A percentile compares a stretch with the other conserved stretches of the same genome.
Conservation (phyloP, 2,113 vertebrate genomes). For the Dipodomys stephensi region DNA sequence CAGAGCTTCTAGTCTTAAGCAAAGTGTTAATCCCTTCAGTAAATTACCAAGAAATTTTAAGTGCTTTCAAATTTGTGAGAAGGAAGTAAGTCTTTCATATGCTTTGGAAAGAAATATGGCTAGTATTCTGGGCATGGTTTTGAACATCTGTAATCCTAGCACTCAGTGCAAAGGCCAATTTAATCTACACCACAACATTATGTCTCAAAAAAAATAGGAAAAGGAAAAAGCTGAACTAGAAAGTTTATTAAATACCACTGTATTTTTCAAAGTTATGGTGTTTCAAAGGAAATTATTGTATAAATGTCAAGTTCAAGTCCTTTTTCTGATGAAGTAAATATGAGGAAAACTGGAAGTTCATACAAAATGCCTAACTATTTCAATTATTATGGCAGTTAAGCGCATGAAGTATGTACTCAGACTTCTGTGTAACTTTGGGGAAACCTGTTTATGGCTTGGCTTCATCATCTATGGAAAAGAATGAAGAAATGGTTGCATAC, state of each 20-base stretch:
- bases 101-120: slow-evolving; percentile 40
- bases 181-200: neutral
- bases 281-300: slow-evolving; percentile 2
- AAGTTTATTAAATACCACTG: too few species aligned
- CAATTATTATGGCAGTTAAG: neutral
- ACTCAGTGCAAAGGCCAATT: neutral
- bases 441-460: neutral
- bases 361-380: slow-evolving; percentile 31
- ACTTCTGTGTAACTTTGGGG: neutral
- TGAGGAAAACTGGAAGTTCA: neutral
- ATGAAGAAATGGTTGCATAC: neutral
- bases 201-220: neutral
- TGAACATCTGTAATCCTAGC: neutral
- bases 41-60: slow-evolving; percentile 54
- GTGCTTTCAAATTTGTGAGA: slow-evolving; percentile 46
- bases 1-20: too few species aligned
- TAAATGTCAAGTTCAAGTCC: slow-evolving; percentile 44
- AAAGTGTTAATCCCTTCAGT: slow-evolving; percentile 12
- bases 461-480: neutral
- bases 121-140: neutral
- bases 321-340: neutral
- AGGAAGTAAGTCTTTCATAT: neutral
- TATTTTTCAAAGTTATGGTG: neutral
- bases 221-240: neutral
- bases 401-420: neutral